Percentiles rank a stretch among this genome's conserved stretches.
These are phyloP conservation scores for Ciconia nigra DNA, from an alignment of 2,797 vertebrate species.

Conservation along the genomic window DNA sequence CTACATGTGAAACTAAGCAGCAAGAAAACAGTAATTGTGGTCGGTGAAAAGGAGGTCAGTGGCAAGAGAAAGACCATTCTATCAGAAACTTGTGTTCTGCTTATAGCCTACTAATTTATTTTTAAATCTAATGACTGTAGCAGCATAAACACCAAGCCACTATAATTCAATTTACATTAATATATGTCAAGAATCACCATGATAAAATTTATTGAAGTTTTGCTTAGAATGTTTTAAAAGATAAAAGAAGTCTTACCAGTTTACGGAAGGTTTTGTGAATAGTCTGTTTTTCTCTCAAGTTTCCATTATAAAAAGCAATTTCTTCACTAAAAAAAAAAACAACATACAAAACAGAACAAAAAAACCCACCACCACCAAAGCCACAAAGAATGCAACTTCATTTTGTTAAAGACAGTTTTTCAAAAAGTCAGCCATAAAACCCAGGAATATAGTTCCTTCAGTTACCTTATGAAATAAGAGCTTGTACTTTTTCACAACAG, in stretches of 20 bases:
- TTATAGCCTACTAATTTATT: background rate
- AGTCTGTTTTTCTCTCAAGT: slow-evolving; percentile 92
- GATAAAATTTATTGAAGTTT: background rate
- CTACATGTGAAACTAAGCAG: background rate
- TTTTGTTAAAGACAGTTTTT: background rate
- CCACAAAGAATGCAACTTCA: background rate
- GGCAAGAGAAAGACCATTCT: background rate
- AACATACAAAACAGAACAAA: too few species aligned
- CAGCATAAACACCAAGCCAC: background rate
- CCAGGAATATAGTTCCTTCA: background rate
- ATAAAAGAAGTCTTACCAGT: slow-evolving; percentile 80
- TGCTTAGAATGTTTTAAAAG: background rate
- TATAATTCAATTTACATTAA: background rate
- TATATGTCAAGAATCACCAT: background rate
- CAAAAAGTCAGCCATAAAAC: background rate
- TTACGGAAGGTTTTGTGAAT: slow-evolving; percentile 90
- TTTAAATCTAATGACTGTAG: background rate
- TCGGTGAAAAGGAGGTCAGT: background rate
- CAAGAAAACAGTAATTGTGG: background rate
- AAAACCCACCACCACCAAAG: background rate
- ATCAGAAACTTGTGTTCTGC: background rate
- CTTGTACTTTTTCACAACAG: background rate
- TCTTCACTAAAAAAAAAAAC: slow-evolving; percentile 85
- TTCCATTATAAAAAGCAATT: slow-evolving; percentile 98
- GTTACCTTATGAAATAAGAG: background rate